A percentile compares a stretch with the other conserved stretches of the same genome.
Conservation (phyloP, 2,113 vertebrate genomes). For the Daboia siamensis region DNA sequence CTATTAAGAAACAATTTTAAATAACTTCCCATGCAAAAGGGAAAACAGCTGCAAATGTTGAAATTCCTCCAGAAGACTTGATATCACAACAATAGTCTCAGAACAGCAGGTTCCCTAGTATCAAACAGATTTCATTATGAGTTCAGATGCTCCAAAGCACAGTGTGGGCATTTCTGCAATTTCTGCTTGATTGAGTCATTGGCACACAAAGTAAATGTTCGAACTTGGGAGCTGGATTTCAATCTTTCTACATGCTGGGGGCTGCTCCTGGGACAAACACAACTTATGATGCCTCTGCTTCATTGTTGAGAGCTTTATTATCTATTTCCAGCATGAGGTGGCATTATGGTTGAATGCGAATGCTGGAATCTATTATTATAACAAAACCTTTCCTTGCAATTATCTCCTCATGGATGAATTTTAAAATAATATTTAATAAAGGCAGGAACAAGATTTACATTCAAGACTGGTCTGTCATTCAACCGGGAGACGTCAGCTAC, state of each 20-base stretch:
- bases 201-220: neutral
- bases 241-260: neutral
- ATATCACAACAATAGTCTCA: neutral
- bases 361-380: neutral
- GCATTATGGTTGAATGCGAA: neutral
- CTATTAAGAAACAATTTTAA: constrained; percentile 19
- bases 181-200: constrained; percentile 1
- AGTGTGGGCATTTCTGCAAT: neutral
- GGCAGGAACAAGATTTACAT: neutral
- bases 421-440: neutral
- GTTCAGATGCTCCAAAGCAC: neutral
- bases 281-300: neutral
- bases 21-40: neutral
- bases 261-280: neutral
- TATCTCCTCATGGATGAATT: neutral
- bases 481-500: neutral
- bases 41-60: constrained; percentile 20
- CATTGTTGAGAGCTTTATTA: neutral
- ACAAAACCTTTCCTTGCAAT: neutral
- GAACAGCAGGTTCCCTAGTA: constrained; percentile 6
- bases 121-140: constrained; percentile 19
- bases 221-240: neutral
- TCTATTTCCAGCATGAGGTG: neutral
- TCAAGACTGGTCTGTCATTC: neutral
- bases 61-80: neutral